A percentile compares a stretch with the other conserved stretches of the same genome.
Conservation (phyloP, 2,113 vertebrate species). For the Pipra filicauda region DNA sequence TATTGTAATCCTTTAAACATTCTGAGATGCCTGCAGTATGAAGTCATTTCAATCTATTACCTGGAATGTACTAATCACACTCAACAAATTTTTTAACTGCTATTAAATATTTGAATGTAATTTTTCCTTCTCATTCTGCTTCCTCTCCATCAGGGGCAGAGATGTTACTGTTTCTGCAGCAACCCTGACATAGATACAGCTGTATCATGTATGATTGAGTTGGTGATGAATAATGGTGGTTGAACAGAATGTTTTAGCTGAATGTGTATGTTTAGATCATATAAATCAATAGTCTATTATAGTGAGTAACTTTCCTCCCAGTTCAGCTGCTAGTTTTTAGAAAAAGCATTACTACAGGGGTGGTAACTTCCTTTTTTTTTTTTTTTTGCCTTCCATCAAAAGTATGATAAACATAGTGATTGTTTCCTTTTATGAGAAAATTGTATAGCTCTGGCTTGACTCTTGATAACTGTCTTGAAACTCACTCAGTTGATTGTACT, state of each 20-base stretch:
- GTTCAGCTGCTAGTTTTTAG: neutral
- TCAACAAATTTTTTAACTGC: neutral
- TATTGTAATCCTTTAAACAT: slow-evolving; percentile 12
- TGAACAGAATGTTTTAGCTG: neutral
- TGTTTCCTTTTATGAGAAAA: neutral
- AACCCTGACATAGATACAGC: neutral
- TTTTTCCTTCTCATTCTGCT: neutral
- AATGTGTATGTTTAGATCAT: neutral
- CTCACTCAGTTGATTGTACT: neutral
- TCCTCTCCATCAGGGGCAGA: neutral
- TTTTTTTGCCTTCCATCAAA: neutral
- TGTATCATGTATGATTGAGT: accelerated
- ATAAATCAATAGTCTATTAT: neutral
- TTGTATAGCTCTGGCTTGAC: neutral
- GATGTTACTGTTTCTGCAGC: neutral
- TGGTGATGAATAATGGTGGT: neutral
- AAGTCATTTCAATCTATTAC: slow-evolving; percentile 10
- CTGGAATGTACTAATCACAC: slow-evolving; percentile 7
- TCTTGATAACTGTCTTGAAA: neutral
- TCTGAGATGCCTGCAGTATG: neutral
- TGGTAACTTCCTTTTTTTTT: neutral
- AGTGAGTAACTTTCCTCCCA: neutral
- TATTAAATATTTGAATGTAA: neutral
- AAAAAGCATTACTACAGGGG: neutral
- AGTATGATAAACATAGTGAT: neutral